Percentiles rank a stretch among this genome's conserved stretches.
Conservation (phyloP, 2,888 invertebrate species). For the Meganola albula region DNA sequence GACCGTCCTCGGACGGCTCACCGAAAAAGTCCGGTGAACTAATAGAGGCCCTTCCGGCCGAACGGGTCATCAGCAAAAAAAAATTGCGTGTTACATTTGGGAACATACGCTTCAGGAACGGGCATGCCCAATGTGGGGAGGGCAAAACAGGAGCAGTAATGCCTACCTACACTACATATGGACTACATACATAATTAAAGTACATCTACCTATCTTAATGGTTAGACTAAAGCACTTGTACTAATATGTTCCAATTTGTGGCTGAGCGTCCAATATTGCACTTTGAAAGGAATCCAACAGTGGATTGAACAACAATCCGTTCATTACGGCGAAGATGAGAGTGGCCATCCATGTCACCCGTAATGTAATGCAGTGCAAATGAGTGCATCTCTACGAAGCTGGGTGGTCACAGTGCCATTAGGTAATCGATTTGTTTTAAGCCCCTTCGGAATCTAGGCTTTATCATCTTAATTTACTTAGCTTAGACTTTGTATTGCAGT, state of each 20-base stretch:
- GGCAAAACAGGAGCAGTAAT: no score
- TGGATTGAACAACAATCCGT: slow-evolving; percentile 50
- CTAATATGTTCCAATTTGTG: slow-evolving; percentile 21
- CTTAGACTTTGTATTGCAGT: background rate
- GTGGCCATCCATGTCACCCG: slow-evolving; percentile 71
- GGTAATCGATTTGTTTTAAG: slow-evolving; percentile 68
- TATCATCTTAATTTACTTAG: slow-evolving; percentile 32
- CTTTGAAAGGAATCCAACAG: slow-evolving; percentile 33
- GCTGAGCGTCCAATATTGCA: slow-evolving; percentile 26
- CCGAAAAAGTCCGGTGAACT: no score
- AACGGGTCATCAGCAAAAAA: no score
- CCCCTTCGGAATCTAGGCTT: slow-evolving; percentile 37
- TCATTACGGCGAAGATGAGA: slow-evolving; percentile 70
- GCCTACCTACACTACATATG: no score
- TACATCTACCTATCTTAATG: no score
- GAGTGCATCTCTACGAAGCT: slow-evolving; percentile 73
- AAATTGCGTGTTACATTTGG: no score
- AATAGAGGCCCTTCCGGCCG: no score
- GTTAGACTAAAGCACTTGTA: no score
- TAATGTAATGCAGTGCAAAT: slow-evolving; percentile 78
- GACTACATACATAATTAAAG: no score
- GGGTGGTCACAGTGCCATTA: slow-evolving; percentile 65
- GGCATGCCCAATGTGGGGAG: no score
- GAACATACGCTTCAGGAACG: no score
- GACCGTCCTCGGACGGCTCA: no score